These are phyloP conservation scores for Scalopus aquaticus DNA, from an alignment of 2,113 vertebrate species.

Conservation along the genomic window DNA sequence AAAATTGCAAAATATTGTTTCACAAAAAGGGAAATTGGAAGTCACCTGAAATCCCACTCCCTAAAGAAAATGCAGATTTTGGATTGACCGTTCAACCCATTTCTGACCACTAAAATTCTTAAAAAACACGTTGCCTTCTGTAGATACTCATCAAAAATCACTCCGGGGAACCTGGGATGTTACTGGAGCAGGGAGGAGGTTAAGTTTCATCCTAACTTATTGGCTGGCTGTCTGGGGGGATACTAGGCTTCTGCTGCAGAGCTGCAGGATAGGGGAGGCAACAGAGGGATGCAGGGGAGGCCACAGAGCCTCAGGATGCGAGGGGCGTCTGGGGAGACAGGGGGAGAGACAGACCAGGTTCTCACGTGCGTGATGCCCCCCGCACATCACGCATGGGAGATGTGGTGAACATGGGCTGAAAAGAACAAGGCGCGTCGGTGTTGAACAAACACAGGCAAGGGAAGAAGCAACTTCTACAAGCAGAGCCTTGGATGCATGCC, in stretches of 20 bases:
- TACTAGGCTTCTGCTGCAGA: neutral
- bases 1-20: neutral
- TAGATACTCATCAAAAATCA: neutral
- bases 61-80: neutral
- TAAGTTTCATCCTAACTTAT: neutral
- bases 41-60: neutral
- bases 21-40: neutral
- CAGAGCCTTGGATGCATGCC: neutral
- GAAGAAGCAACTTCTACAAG: neutral
- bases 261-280: neutral
- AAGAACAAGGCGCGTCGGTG: neutral
- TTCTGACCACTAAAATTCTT: neutral
- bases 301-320: rapidly evolving
- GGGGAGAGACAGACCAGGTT: too few species aligned
- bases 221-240: neutral
- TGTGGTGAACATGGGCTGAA: neutral
- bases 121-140: neutral
- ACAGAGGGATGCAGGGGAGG: neutral
- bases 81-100: neutral
- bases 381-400: too few species aligned
- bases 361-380: too few species aligned
- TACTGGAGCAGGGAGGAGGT: neutral
- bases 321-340: neutral
- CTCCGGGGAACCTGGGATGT: neutral
- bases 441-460: neutral